Base-by-base conservation (phyloP, 2,113 vertebrate species). In the Dinomys branickii region DNA sequence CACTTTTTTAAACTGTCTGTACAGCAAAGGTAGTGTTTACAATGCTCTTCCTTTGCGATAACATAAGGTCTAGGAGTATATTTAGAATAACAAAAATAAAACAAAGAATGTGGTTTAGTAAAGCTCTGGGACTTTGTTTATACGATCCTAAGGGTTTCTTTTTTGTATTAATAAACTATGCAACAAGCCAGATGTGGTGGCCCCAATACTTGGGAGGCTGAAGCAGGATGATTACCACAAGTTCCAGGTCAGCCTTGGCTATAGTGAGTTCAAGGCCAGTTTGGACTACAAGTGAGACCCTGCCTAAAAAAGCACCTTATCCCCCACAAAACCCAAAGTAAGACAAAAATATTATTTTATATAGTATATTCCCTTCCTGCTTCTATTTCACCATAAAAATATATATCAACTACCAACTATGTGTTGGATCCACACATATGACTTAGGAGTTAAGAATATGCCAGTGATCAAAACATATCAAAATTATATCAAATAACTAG, bases 301-400 rank as follows among this genome's bases (percentile, higher is more conserved):
- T 78, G 26, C 75, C 75, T 50, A 50, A 78, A 78, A 50, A 47
- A 77, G 7, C 5, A 16, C 2, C 73, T 28, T 12, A 47, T 19
- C 9, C n/a, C 69, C 19, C 20, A 3, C 5, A 77, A 77, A 41
- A 50, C 30, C 75, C 44, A 50, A 78, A 78, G 26, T 13, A 47
- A 78, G 47, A 78, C 44, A 30, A 50, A 78, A 78, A 14, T 10
- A 73, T 22, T 73, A 71, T 38, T 26, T 47, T 77, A 50, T 50
- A 28, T 47, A 47, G 52, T 81, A 14, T 83, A 16, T 28, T 84
- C 26, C 88, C 80, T 85, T 80, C n/a, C 28, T 69, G 30, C 8
- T 63, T 67, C 35, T 17, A 69, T 3, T 67, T 41, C 93, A 30
- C 95, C 50, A 95, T 35, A 88, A 90, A 95, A 82, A 89, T 61